Evolutionary conservation across 2,113 vertebrate species (phyloP).

Genomic region (Himantopus leucocephalus): DNA sequence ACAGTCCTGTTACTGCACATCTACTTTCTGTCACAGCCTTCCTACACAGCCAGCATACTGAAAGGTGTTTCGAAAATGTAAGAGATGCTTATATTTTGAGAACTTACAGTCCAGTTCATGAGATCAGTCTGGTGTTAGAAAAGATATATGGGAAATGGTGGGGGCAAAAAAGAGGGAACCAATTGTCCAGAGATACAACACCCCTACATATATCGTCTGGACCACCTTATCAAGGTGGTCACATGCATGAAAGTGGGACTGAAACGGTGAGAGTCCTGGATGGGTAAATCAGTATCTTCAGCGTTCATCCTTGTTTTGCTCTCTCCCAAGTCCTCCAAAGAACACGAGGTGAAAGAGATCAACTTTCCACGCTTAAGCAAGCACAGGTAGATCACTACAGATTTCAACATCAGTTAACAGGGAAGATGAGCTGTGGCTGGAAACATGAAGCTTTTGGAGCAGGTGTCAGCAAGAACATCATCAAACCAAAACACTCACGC

Average conservation of each 20-base stretch:
- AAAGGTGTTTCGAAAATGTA: background rate
- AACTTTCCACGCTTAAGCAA: slow-evolving; percentile 11
- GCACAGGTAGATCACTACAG: slow-evolving; percentile 30
- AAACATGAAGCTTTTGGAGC: slow-evolving; percentile 25
- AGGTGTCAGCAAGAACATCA: background rate
- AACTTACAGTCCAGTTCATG: background rate
- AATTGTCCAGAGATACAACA: background rate
- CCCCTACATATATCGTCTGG: background rate
- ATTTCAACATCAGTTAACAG: slow-evolving; percentile 50
- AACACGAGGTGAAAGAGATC: slow-evolving; percentile 1
- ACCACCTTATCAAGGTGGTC: background rate
- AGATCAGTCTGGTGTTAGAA: background rate
- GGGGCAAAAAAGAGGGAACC: background rate
- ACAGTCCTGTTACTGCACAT: background rate
- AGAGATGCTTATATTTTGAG: background rate
- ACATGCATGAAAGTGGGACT: background rate
- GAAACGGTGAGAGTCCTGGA: background rate
- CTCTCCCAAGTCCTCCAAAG: background rate
- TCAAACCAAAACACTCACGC: background rate
- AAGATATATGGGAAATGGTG: background rate
- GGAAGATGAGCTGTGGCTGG: slow-evolving; percentile 17
- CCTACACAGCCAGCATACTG: background rate
- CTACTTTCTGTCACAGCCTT: background rate
- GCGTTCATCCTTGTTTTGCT: background rate
- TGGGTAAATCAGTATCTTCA: slow-evolving; percentile 7